Conservation (phyloP, 2,888 invertebrate genomes). For the Heterodera filipjevi region DNA sequence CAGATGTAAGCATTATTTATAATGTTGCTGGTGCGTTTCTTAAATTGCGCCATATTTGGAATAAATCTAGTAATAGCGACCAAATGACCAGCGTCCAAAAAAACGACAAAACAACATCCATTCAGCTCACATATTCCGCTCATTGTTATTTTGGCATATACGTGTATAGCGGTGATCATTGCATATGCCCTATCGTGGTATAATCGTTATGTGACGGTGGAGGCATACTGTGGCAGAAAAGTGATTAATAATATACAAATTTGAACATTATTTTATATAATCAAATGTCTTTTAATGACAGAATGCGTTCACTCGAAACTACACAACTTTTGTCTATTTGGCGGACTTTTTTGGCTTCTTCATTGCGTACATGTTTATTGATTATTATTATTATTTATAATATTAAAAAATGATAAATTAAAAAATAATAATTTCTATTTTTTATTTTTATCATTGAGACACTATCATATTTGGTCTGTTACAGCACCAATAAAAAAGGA, state of each 20-base stretch:
- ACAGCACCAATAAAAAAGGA: no score
- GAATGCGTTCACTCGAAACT: constrained; percentile 30
- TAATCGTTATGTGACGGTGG: constrained; percentile 17
- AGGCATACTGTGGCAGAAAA: constrained; percentile 36
- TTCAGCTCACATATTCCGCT: constrained; percentile 24
- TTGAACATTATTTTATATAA: background rate
- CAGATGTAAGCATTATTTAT: no score
- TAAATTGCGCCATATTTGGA: no score
- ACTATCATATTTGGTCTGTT: no score
- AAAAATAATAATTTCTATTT: no score
- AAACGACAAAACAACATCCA: no score
- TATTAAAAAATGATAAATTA: no score
- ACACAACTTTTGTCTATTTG: constrained; percentile 36
- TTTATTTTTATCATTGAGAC: no score
- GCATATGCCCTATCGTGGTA: constrained; percentile 32
- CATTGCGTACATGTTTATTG: constrained; percentile 24
- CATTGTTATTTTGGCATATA: constrained; percentile 25
- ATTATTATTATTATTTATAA: no score
- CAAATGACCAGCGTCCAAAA: no score
- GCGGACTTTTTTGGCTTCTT: constrained; percentile 35
- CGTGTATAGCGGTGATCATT: constrained; percentile 15
- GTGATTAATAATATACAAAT: background rate
- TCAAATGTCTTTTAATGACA: background rate
- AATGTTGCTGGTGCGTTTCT: no score
- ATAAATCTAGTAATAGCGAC: no score